phyloP scores from a whole-genome alignment of 23 tunicate genomes.

The Clavelina lepadiformis region DNA sequence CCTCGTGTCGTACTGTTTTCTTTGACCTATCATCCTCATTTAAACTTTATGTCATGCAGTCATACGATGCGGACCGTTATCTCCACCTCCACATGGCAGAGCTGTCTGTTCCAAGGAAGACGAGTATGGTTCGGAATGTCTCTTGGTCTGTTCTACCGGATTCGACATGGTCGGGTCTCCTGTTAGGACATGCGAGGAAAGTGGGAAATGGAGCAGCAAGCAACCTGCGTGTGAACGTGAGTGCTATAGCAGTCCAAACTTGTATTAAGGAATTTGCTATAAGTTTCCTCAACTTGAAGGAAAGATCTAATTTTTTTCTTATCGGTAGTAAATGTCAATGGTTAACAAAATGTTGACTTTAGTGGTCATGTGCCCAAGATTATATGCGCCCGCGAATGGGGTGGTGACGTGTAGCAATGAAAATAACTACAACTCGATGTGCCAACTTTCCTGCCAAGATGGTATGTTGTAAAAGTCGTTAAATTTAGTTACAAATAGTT shows the following conservation, averaged over 20 bases:
- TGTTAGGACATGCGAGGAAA: slow-evolving; percentile 21
- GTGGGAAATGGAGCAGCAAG: slow-evolving; percentile 36
- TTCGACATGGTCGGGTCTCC: slow-evolving; percentile 36
- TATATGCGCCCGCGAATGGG: slow-evolving; percentile 67
- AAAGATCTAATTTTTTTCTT: not conserved
- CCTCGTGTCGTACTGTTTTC: no score
- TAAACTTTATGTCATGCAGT: no score
- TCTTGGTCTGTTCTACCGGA: slow-evolving; percentile 71
- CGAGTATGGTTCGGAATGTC: slow-evolving; percentile 54
- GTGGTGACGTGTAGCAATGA: slow-evolving; percentile 36
- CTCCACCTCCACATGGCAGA: slow-evolving; percentile 25
- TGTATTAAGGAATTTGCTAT: not conserved
- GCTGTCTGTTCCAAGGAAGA: slow-evolving; percentile 50
- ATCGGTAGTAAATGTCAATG: no score
- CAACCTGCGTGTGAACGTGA: slow-evolving; percentile 35
- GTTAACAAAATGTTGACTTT: no score
- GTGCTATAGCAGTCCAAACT: slow-evolving; percentile 1
- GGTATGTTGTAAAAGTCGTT: no score
- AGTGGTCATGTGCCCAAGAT: slow-evolving; percentile 56
- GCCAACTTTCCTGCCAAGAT: slow-evolving; percentile 47
- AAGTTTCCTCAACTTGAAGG: not conserved
- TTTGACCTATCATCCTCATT: no score
- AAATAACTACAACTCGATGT: slow-evolving; percentile 79
- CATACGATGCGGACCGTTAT: slow-evolving; percentile 10
- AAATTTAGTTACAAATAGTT: no score